Percentiles rank a stretch among this genome's conserved stretches.
These are phyloP conservation scores for Odontomyia ornata DNA, from an alignment of 2,888 invertebrate species.

Conservation along the genomic window DNA sequence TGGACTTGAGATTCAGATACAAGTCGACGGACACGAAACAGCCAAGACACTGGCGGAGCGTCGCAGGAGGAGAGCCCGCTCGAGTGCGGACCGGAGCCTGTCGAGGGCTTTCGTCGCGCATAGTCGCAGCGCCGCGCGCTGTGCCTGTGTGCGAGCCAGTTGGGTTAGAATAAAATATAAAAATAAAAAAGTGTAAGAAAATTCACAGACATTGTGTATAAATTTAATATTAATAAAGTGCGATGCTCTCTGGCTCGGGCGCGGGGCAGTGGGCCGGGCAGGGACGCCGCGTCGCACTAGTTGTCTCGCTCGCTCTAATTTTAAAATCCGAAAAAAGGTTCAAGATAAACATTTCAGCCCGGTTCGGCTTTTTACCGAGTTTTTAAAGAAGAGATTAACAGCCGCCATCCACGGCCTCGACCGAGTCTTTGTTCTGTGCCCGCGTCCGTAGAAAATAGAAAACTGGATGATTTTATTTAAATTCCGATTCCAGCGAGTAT, in stretches of 20 bases:
- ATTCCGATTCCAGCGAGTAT: neutral
- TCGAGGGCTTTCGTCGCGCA: neutral
- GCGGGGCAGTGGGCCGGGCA: constrained; percentile 1
- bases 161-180: constrained; percentile 57
- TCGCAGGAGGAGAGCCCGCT: neutral
- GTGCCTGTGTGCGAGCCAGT: constrained; percentile 46
- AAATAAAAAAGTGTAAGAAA: constrained; percentile 35
- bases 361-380: constrained; percentile 3
- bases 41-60: neutral
- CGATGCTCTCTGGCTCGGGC: constrained; percentile 13
- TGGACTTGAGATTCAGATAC: neutral
- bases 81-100: no score
- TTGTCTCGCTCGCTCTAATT: constrained; percentile 34
- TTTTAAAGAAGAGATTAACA: constrained; percentile 20
- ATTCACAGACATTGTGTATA: constrained; percentile 32
- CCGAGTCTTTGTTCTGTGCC: neutral
- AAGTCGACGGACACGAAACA: neutral
- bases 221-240: constrained; percentile 41
- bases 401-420: constrained; percentile 7
- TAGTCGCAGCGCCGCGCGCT: neutral
- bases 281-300: neutral
- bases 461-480: neutral
- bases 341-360: neutral
- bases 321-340: constrained; percentile 35
- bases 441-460: neutral